Evolutionary conservation across 2,113 vertebrate genomes (phyloP).

Genomic region (Hippocampus abdominalis): DNA sequence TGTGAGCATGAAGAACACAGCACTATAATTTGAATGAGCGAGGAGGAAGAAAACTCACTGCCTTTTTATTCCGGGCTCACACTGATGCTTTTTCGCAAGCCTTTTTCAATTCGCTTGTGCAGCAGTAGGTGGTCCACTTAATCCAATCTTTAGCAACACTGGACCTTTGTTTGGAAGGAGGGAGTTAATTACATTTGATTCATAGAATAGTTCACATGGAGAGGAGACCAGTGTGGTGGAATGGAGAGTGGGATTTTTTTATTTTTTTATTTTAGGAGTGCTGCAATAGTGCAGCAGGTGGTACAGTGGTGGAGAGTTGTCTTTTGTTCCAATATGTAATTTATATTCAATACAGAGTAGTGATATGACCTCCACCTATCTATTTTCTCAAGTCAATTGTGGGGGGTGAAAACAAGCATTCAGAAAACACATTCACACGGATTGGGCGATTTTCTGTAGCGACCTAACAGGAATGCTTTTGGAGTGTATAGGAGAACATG

Average conservation of each 20-base stretch:
- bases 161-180: conserved; percentile 5
- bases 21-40: conserved; percentile 28
- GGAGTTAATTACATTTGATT: background rate
- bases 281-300: background rate
- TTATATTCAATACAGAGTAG: too few relatives aligned
- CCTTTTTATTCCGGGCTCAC: background rate
- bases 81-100: background rate
- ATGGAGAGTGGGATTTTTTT: background rate
- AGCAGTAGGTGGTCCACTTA: background rate
- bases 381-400: background rate
- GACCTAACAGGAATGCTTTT: too few relatives aligned
- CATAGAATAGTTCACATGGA: too few relatives aligned
- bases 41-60: conserved; percentile 5
- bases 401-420: too few relatives aligned
- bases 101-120: background rate
- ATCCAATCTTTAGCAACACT: background rate
- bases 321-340: background rate
- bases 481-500: too few relatives aligned
- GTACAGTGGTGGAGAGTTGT: background rate
- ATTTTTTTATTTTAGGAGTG: background rate
- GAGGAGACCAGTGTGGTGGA: background rate
- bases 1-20: conserved; percentile 41
- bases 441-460: too few relatives aligned
- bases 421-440: too few relatives aligned
- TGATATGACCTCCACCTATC: too few relatives aligned